Base-by-base conservation (phyloP, 2,113 vertebrate genomes). In the Gymnarchus niloticus region DNA sequence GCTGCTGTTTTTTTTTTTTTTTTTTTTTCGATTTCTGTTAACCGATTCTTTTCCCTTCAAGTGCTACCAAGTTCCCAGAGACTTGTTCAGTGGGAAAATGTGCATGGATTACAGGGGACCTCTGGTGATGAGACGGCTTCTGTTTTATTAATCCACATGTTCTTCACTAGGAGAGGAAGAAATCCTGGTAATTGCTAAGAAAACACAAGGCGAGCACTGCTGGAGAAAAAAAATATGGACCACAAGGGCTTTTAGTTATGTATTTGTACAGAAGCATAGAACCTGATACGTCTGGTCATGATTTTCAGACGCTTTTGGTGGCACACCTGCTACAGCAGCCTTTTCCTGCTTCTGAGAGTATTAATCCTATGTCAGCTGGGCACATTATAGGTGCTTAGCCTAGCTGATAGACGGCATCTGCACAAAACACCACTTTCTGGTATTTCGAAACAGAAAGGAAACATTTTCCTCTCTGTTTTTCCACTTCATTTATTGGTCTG, bases 21-120 rank as follows among this genome's bases (percentile, higher is more conserved):
- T 21, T 33, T 37, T 57, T 65, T 89, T 85, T 85, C 7, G 85
- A 84, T 86, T 92, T 91, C 88, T 87, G 51, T 54, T 54, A 78
- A 85, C 33, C 82, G 12, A 17, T 57, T 83, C 28, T 57, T 33
- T 21, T 59, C 33, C 56, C 33, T 83, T 12, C 21, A 46, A n/a
- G 33, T 44, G 82, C 17, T 59, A 57, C 52, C 82, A 46, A 59
- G 49, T 54, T 54, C 4, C 81, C n/a, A 21, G 10, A 33, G 81
- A 54, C 51, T 1, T 12, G 56, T 21, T 41, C 3, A 10, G 56
- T 8, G 21, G n/a, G 49, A 59, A 44, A 46, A 59, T 7, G 56
- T 28, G 54, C 28, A 21, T 4, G 33, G 82, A 57, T 57, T 23
- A 59, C 33, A 46, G 52, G 25, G 56, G 49, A 44, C 56, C 56